Evolutionary conservation across 2,797 vertebrate genomes (phyloP).

Genomic region (Carduelis carduelis): DNA sequence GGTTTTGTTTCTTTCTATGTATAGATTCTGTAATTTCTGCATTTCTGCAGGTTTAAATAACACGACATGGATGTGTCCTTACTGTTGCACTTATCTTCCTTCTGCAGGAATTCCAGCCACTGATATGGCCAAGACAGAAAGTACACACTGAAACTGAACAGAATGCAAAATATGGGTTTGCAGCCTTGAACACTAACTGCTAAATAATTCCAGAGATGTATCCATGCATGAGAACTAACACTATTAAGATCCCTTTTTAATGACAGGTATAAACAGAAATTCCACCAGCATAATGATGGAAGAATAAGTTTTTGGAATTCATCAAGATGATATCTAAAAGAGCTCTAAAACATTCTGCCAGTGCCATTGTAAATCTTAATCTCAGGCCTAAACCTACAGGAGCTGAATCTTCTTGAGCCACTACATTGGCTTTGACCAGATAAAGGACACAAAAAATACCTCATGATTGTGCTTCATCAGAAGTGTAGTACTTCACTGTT

Average conservation of each 20-base stretch:
- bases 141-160: constrained; percentile 36
- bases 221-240: neutral
- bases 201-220: neutral
- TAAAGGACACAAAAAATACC: neutral
- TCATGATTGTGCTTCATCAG: neutral
- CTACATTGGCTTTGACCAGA: neutral
- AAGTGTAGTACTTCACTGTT: neutral
- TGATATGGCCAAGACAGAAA: constrained; percentile 60
- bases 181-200: neutral
- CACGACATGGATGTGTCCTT: constrained; percentile 52
- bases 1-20: neutral
- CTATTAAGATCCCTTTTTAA: neutral
- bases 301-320: neutral
- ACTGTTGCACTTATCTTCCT: constrained; percentile 48
- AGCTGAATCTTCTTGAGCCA: neutral
- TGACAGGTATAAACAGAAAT: neutral
- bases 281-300: neutral
- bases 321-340: neutral
- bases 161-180: constrained; percentile 62
- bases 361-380: neutral
- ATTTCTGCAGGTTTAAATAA: constrained; percentile 61
- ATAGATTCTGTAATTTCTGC: constrained; percentile 65
- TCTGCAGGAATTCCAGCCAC: constrained; percentile 64
- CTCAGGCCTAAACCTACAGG: neutral
- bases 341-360: neutral